Evolutionary conservation across 2,113 vertebrate species (phyloP).

Genomic region (Axis porcinus): DNA sequence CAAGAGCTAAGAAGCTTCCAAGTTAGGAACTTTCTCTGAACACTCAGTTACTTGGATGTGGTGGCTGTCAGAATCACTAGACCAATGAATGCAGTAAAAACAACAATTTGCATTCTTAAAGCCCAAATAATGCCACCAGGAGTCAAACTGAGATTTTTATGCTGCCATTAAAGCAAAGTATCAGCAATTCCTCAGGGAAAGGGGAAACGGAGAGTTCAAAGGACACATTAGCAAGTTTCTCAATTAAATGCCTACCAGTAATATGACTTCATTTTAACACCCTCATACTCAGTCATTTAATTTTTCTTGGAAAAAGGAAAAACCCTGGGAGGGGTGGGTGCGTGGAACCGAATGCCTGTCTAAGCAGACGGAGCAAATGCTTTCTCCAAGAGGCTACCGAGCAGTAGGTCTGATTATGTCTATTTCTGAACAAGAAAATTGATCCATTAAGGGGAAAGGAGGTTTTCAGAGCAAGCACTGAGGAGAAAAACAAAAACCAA

Average conservation of each 20-base stretch:
- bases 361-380: conserved; percentile 56
- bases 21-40: conserved; percentile 41
- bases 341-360: conserved; percentile 38
- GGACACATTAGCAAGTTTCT: conserved; percentile 75
- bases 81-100: conserved; percentile 63
- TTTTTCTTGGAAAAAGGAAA: conserved; percentile 69
- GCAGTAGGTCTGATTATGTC: conserved; percentile 65
- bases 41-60: conserved; percentile 14
- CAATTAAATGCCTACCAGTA: conserved; percentile 70
- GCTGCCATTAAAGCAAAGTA: conserved; percentile 65
- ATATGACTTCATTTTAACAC: conserved; percentile 58
- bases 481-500: not conserved
- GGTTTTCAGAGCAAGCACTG: conserved; percentile 37
- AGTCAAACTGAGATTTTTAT: conserved; percentile 73
- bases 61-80: conserved; percentile 58
- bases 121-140: conserved; percentile 42
- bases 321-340: conserved; percentile 2
- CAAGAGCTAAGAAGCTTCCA: conserved; percentile 11
- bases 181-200: conserved; percentile 62
- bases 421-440: conserved; percentile 73
- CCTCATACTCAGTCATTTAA: conserved; percentile 68
- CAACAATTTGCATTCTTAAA: conserved; percentile 66
- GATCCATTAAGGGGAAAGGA: conserved; percentile 66
- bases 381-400: conserved; percentile 60
- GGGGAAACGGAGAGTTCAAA: conserved; percentile 69